These are phyloP conservation scores for Daubentonia madagascariensis DNA, from an alignment of 2,113 vertebrate species.

Conservation along the genomic window DNA sequence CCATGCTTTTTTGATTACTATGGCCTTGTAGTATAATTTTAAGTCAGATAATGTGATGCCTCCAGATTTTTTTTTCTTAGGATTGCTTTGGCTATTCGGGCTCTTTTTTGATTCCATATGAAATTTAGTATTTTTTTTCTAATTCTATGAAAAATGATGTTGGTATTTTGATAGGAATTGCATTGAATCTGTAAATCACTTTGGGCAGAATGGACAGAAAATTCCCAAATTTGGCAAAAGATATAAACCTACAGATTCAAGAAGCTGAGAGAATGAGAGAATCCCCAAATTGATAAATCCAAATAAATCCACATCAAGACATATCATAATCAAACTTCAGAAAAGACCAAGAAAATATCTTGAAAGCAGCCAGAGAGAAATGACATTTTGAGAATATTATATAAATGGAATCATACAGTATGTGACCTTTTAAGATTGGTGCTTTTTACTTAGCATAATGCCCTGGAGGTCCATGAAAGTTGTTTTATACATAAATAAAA, in stretches of 20 bases:
- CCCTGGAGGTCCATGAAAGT: background rate
- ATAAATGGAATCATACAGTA: slow-evolving; percentile 12
- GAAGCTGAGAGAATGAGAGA: slow-evolving; percentile 19
- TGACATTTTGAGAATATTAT: slow-evolving; percentile 29
- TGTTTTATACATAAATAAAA: slow-evolving; percentile 34
- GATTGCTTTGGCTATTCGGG: too few species aligned
- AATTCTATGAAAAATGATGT: too few species aligned
- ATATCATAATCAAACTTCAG: background rate
- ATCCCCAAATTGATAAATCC: background rate
- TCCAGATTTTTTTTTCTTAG: too few species aligned
- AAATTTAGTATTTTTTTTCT: too few species aligned
- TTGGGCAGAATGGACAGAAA: background rate
- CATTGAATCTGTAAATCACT: too few species aligned
- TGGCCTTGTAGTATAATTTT: too few species aligned
- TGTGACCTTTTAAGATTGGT: slow-evolving; percentile 19
- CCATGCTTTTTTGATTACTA: too few species aligned
- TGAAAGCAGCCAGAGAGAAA: slow-evolving; percentile 22
- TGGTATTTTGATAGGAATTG: too few species aligned
- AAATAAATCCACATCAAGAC: background rate
- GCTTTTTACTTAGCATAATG: slow-evolving; percentile 48
- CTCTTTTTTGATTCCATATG: too few species aligned
- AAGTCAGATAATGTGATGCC: too few species aligned
- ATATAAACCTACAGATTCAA: slow-evolving; percentile 13
- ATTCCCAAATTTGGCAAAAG: background rate
- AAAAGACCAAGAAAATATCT: slow-evolving; percentile 1